Evolutionary conservation across 2,797 vertebrate species (phyloP).

Genomic region (Sandelia bainsii): DNA sequence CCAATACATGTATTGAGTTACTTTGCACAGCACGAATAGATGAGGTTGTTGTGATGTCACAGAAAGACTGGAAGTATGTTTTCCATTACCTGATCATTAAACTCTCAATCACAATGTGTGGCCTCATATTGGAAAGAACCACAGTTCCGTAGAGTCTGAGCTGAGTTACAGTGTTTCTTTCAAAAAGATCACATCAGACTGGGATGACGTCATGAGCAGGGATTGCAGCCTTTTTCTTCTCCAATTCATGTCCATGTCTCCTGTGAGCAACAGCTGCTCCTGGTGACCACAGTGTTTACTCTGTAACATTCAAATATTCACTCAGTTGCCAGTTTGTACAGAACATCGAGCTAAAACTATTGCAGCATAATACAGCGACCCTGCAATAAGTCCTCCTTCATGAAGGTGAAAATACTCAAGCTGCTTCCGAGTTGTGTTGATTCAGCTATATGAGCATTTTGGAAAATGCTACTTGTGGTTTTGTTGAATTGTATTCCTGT

Average conservation of each 20-base stretch:
- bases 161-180: slow-evolving; percentile 15
- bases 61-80: slow-evolving; percentile 53
- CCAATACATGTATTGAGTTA: slow-evolving; percentile 58
- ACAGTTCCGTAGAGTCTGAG: slow-evolving; percentile 8
- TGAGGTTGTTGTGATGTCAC: slow-evolving; percentile 68
- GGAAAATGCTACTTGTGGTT: not conserved
- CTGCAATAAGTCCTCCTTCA: too few relatives aligned
- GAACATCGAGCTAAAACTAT: not conserved
- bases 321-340: not conserved
- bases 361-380: not conserved
- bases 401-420: not conserved
- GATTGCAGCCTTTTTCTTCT: slow-evolving; percentile 38
- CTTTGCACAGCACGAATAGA: slow-evolving; percentile 54
- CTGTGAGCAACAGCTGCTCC: slow-evolving; percentile 8
- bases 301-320: not conserved
- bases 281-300: slow-evolving; percentile 8
- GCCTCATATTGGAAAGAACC: slow-evolving; percentile 45
- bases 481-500: not conserved
- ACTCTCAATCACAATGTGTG: slow-evolving; percentile 38
- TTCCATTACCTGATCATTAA: slow-evolving; percentile 61
- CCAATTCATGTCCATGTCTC: slow-evolving; percentile 24
- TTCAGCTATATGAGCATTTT: not conserved
- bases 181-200: slow-evolving; percentile 10
- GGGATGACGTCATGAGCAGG: slow-evolving; percentile 30
- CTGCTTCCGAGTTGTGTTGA: not conserved